A percentile compares a stretch with the other conserved stretches of the same genome.
Evolutionary conservation across 2,888 invertebrate species (phyloP).

Genomic region (Meloe dianella): DNA sequence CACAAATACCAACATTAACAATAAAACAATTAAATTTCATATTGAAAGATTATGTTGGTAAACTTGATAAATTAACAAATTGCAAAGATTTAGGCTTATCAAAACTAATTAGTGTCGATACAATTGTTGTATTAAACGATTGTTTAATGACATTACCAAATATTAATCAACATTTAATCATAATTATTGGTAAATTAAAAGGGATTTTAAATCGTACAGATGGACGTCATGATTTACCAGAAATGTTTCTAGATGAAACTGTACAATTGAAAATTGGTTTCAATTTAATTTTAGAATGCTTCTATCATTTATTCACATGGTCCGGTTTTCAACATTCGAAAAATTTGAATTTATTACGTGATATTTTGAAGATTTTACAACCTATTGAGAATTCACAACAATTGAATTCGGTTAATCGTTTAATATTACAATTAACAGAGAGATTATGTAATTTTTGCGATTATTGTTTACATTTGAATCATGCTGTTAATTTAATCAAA

Average conservation of each 20-base stretch:
- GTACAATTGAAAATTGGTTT: conserved; percentile 60
- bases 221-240: conserved; percentile 64
- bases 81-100: conserved; percentile 47
- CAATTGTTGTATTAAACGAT: conserved; percentile 53
- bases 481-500: conserved; percentile 64
- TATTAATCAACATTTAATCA: conserved; percentile 59
- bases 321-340: conserved; percentile 56
- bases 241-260: conserved; percentile 63
- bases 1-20: conserved; percentile 34
- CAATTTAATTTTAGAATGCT: conserved; percentile 55
- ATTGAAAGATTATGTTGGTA: conserved; percentile 66
- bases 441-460: conserved; percentile 61
- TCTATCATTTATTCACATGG: conserved; percentile 63
- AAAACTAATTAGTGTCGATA: conserved; percentile 50
- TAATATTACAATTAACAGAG: conserved; percentile 55
- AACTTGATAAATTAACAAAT: conserved; percentile 61
- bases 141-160: conserved; percentile 60
- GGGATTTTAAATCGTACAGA: conserved; percentile 62
- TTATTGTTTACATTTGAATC: conserved; percentile 63
- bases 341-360: conserved; percentile 54
- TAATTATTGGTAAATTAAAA: conserved; percentile 46
- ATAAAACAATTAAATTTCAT: conserved; percentile 59
- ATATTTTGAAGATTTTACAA: conserved; percentile 64
- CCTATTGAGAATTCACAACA: conserved; percentile 46
- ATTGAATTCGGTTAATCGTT: conserved; percentile 49